Conservation (phyloP, 2,888 invertebrate species). For the Synanthedon vespiformis region DNA sequence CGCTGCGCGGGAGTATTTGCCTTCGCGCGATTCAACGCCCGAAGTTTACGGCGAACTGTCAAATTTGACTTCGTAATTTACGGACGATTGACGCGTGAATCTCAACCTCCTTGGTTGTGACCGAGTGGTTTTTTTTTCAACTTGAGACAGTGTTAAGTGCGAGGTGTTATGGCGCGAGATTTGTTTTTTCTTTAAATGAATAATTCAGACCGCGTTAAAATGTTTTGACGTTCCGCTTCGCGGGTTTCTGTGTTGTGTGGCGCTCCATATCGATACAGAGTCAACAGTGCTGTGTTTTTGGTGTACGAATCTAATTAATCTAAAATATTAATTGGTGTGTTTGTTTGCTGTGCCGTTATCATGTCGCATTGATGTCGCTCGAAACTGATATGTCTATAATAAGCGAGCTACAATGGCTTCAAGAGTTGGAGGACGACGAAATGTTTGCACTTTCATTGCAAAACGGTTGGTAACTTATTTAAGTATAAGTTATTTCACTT, state of each 20-base stretch:
- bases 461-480: conserved; percentile 44
- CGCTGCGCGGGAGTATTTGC: conserved; percentile 28
- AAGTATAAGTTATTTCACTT: conserved; percentile 2
- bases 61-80: conserved; percentile 44
- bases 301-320: conserved; percentile 13
- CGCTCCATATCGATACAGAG: conserved; percentile 17
- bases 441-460: conserved; percentile 61
- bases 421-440: conserved; percentile 63
- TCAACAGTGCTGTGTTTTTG: conserved; percentile 25
- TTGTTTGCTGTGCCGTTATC: conserved; percentile 42
- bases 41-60: conserved; percentile 49
- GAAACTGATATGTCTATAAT: conserved; percentile 66
- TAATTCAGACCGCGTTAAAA: conserved; percentile 25
- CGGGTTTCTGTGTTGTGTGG: conserved; percentile 45
- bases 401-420: conserved; percentile 63
- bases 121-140: neutral
- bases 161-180: conserved; percentile 25
- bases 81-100: conserved; percentile 21
- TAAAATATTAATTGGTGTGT: conserved; percentile 15
- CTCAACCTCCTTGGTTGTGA: conserved; percentile 5
- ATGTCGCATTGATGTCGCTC: conserved; percentile 54
- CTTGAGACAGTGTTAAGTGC: conserved; percentile 1
- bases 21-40: conserved; percentile 37
- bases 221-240: conserved; percentile 35
- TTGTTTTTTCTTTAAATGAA: conserved; percentile 23